Conservation (phyloP, 2,797 vertebrate species). For the Sebastes miniatus region DNA sequence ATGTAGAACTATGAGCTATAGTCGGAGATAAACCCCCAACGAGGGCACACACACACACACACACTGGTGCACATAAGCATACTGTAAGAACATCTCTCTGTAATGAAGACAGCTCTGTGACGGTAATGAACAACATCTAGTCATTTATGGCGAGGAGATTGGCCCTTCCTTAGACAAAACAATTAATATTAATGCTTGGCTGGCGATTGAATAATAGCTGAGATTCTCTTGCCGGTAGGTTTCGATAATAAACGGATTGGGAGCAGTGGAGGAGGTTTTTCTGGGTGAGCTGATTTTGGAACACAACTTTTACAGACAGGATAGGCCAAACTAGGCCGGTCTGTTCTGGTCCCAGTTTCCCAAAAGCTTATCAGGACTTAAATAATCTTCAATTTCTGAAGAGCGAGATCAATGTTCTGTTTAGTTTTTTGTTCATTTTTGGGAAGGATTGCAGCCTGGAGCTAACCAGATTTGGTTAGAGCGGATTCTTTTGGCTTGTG, state of each 20-base stretch:
- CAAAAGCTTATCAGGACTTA: conserved; percentile 29
- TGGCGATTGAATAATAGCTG: conserved; percentile 56
- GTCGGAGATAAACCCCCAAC: conserved; percentile 44
- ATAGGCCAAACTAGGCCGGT: conserved; percentile 1
- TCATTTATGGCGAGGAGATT: conserved; percentile 47
- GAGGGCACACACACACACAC: not conserved
- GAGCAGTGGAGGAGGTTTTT: conserved; percentile 8
- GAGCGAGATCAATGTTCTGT: conserved; percentile 25
- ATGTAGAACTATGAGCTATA: conserved; percentile 59
- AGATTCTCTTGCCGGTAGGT: conserved; percentile 30
- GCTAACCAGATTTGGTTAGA: conserved; percentile 52
- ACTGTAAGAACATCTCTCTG: conserved; percentile 38
- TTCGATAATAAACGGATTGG: conserved; percentile 27
- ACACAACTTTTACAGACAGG: conserved; percentile 8
- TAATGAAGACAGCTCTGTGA: conserved; percentile 67
- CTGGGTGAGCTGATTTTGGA: conserved; percentile 30
- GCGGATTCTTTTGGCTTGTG: conserved; percentile 57
- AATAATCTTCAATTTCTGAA: conserved; percentile 27
- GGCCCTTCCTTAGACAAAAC: conserved; percentile 60
- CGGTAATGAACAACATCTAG: conserved; percentile 66
- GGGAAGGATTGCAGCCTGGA: conserved; percentile 29
- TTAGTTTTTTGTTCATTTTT: conserved; percentile 35
- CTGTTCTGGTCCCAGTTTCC: conserved; percentile 24
- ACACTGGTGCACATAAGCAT: not conserved
- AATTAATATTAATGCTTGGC: conserved; percentile 69